Evolutionary conservation across 1,140 invertebrate genomes (phyloP), one percentile per base, ranked within the genome.

Genomic region (Nixonia krombeini): DNA sequence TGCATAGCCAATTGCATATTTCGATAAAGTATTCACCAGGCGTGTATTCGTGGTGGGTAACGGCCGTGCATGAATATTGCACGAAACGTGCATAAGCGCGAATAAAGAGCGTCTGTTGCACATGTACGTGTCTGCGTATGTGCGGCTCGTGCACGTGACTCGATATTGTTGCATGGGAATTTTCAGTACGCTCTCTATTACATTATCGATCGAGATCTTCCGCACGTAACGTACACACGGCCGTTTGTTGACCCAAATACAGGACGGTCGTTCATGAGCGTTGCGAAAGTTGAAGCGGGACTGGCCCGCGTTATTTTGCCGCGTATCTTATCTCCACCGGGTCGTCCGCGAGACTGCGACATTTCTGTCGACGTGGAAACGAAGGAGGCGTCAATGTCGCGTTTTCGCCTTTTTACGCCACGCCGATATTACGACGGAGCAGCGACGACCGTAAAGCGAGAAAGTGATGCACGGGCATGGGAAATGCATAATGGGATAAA

Each of bases 181-280:
- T 31, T 57, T 58, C 50, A 52, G 46, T 50, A 46, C 35, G 47
- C 51, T 51, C 41, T 31, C 53, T 56, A 12, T 9, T 31, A 59
- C 59, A 46, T 47, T 17, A 50, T 55, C 57, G 57, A 66, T 66
- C 69, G 59, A 63, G 63, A 64, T 67, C 69, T 62, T 26, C 38
- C 58, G 40, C 41, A 61, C 46, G 40, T 61, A 28, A 45, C 45
- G 31, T 23, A 46, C 51, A 13, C 46, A 58, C 58, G 70, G 58
- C 61, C 70, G 62, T 73, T 70, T 66, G 58, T 73, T 73, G 70
- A 73, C 66, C 70, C 55, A 73, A 65, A 73, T 73, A 64, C 55
- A 53, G 26, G 45, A 42, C 58, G 53, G 55, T 58, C 58, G 53
- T 55, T 63, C 65, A 63, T 50, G 25, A 26, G 9, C 9, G 25